Base-by-base conservation (phyloP, 2,888 invertebrate species). In the Diachrysia chrysitis region DNA sequence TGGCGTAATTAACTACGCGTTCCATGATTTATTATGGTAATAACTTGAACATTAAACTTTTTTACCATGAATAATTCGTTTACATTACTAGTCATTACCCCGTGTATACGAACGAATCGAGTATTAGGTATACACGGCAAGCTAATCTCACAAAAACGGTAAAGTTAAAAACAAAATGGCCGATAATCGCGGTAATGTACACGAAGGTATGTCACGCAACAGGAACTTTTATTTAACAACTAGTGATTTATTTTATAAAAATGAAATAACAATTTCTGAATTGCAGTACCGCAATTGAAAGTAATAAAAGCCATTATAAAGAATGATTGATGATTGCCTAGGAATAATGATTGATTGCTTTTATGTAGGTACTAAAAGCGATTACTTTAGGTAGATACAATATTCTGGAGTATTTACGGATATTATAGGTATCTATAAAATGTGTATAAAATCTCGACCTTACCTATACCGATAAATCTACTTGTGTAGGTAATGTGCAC, bases 131-230 rank as follows among this genome's bases (percentile, higher is more conserved):
- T n/a, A n/a, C n/a, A 58, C 17, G 23, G 66, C 63, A 61, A 46
- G 57, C 63, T 72, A 75, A 77, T 78, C 66, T 69, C 62, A 62
- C 35, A 74, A 74, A 78, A 75, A 55, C 55, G 51, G 51, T 57
- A 71, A 75, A 63, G 58, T 66, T 69, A 64, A 63, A 60, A 66
- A 72, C 63, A 65, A 70, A 79, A 78, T 59, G 70, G 56, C 61
- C 65, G 67, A 78, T 81, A 84, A 86, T 86, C 82, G 83, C 76
- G 83, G 73, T 69, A 87, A 85, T 78, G 76, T 83, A 83, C 85
- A 86, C 83, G 86, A 85, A 74, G 73, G 74, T 76, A 69, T 79
- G 82, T 83, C 88, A 88, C 88, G 88, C 88, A 80, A 87, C 79
- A 55, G 74, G 63, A 81, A 81, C 76, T 60, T 75, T 73, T 67